Evolutionary conservation across 2,888 invertebrate species (phyloP).

Genomic region (Agrotis clavis): DNA sequence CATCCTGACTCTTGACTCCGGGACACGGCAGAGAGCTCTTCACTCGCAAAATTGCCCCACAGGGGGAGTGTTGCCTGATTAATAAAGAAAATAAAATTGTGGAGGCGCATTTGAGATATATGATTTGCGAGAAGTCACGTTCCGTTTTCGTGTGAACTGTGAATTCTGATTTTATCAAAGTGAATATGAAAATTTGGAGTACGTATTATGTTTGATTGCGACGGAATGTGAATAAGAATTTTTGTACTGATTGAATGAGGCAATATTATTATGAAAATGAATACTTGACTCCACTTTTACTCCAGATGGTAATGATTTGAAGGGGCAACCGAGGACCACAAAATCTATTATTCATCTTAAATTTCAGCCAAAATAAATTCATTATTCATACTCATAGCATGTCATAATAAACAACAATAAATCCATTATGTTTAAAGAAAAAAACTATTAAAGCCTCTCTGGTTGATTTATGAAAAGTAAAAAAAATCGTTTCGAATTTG

Average conservation of each 20-base stretch:
- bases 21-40: constrained; percentile 79
- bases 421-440: not conserved
- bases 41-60: constrained; percentile 80
- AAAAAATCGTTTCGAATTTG: constrained; percentile 31
- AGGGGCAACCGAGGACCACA: not conserved
- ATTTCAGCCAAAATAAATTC: not conserved
- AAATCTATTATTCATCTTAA: constrained; percentile 36
- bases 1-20: constrained; percentile 82
- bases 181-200: constrained; percentile 58
- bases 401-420: constrained; percentile 8
- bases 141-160: constrained; percentile 61
- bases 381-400: constrained; percentile 13
- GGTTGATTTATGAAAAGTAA: not conserved
- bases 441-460: not conserved
- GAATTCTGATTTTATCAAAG: constrained; percentile 70
- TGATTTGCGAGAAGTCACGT: constrained; percentile 79
- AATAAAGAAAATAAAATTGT: constrained; percentile 86
- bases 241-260: constrained; percentile 43
- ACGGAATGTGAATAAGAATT: constrained; percentile 44
- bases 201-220: constrained; percentile 64
- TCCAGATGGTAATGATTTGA: not conserved
- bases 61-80: constrained; percentile 83
- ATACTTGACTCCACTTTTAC: constrained; percentile 20
- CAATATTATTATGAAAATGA: constrained; percentile 22
- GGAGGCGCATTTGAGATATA: constrained; percentile 71